A percentile compares a stretch with the other conserved stretches of the same genome.
phyloP scores from a whole-genome alignment of 2,113 vertebrate genomes.

The Dascyllus trimaculatus region DNA sequence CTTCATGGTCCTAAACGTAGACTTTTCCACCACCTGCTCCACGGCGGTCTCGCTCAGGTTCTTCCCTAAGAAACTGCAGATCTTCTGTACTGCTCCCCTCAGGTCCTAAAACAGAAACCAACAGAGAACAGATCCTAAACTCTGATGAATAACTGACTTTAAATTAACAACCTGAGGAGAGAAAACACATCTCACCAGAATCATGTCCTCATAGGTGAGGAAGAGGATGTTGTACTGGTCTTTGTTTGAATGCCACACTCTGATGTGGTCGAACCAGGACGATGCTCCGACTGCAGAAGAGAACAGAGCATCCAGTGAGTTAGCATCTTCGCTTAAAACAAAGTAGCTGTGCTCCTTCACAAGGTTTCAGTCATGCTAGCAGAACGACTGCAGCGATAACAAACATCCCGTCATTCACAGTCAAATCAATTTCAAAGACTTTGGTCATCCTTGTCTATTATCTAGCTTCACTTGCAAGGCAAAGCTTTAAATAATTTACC shows the following conservation, averaged over 20 bases:
- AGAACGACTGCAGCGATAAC: too few relatives aligned
- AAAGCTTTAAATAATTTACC: too few relatives aligned
- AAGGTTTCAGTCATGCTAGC: too few relatives aligned
- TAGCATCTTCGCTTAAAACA: background rate
- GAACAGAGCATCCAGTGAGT: too few relatives aligned
- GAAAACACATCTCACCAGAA: conserved; percentile 60
- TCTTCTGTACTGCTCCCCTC: conserved; percentile 57
- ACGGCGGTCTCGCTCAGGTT: conserved; percentile 65
- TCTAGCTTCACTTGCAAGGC: too few relatives aligned
- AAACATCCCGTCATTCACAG: too few relatives aligned
- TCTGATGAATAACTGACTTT: background rate
- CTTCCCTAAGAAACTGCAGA: conserved; percentile 77
- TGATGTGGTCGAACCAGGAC: conserved; percentile 82
- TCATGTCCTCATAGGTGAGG: conserved; percentile 81
- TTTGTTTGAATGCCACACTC: conserved; percentile 68
- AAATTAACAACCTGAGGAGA: background rate
- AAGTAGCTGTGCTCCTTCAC: too few relatives aligned
- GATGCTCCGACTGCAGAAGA: conserved; percentile 55
- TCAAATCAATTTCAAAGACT: too few relatives aligned
- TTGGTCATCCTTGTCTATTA: too few relatives aligned
- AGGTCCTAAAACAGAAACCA: conserved; percentile 67
- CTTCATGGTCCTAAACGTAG: conserved; percentile 80
- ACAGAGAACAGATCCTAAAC: too few relatives aligned
- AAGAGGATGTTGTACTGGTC: conserved; percentile 80
- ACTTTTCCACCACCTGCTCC: conserved; percentile 67